phyloP scores from a whole-genome alignment of 2,888 invertebrate genomes.

The Hydraecia micacea region DNA sequence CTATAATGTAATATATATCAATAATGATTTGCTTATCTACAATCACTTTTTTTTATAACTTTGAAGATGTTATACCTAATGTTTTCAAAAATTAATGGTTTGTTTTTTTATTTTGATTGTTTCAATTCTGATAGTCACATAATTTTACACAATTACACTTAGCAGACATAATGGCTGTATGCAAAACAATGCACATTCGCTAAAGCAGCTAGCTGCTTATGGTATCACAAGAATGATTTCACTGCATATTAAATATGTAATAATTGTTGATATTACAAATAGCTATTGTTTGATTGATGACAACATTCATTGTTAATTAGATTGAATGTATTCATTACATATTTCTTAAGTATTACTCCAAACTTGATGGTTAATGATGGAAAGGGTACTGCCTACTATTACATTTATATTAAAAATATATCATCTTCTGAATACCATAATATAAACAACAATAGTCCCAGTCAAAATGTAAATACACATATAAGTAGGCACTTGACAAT shows the following conservation, averaged over 20 bases:
- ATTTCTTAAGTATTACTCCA: background rate
- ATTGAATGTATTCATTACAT: slow-evolving; percentile 11
- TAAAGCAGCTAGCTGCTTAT: slow-evolving; percentile 38
- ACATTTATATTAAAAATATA: background rate
- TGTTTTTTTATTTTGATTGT: background rate
- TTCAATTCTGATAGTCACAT: background rate
- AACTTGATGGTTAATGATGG: background rate
- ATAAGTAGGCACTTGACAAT: slow-evolving; percentile 37
- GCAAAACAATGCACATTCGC: slow-evolving; percentile 62
- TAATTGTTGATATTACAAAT: slow-evolving; percentile 22
- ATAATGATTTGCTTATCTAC: background rate
- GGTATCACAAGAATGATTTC: slow-evolving; percentile 36
- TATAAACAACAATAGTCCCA: slow-evolving; percentile 34
- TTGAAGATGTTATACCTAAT: too few relatives aligned
- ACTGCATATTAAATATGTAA: slow-evolving; percentile 36
- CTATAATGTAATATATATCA: background rate
- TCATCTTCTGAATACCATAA: slow-evolving; percentile 3
- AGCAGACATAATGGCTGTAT: slow-evolving; percentile 30
- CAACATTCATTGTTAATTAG: slow-evolving; percentile 9
- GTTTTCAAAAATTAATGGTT: background rate
- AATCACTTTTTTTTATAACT: background rate
- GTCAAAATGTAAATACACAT: slow-evolving; percentile 20
- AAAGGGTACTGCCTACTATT: background rate
- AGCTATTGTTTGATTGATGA: slow-evolving; percentile 24
- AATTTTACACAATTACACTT: slow-evolving; percentile 35